Conservation (phyloP, 1,140 invertebrate genomes). For the Melanaphis sacchari region DNA sequence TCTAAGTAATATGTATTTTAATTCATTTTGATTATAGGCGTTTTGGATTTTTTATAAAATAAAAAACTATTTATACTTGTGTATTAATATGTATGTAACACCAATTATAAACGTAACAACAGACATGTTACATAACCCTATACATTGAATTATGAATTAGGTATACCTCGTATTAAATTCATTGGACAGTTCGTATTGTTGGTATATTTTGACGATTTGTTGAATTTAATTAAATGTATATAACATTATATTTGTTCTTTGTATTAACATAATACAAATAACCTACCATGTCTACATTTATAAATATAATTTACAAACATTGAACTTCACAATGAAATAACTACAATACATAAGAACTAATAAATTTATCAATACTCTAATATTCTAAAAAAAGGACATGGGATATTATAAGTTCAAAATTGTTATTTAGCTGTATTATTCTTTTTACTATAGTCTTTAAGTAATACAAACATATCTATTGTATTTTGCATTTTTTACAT, state of each 20-base stretch:
- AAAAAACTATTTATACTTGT: too few species aligned
- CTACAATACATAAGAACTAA: neutral
- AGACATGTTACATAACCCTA: neutral
- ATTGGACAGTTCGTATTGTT: neutral
- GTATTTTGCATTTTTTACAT: neutral
- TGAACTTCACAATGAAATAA: neutral
- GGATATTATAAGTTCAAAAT: neutral
- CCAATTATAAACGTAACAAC: neutral
- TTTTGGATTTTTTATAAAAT: neutral
- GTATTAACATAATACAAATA: neutral
- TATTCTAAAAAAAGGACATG: neutral
- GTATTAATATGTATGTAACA: too few species aligned
- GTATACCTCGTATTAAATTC: neutral
- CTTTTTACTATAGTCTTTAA: neutral
- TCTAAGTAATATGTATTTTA: neutral
- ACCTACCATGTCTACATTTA: neutral
- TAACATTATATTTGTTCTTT: neutral
- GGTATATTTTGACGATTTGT: neutral
- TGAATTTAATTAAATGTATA: conserved; percentile 1
- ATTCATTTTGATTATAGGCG: neutral
- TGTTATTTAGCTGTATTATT: neutral
- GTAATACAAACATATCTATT: neutral
- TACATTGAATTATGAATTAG: neutral
- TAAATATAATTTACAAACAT: conserved; percentile 7
- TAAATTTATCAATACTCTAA: neutral